Evolutionary conservation across 2,113 vertebrate species (phyloP).

Genomic region (Rhynchomys soricoides): DNA sequence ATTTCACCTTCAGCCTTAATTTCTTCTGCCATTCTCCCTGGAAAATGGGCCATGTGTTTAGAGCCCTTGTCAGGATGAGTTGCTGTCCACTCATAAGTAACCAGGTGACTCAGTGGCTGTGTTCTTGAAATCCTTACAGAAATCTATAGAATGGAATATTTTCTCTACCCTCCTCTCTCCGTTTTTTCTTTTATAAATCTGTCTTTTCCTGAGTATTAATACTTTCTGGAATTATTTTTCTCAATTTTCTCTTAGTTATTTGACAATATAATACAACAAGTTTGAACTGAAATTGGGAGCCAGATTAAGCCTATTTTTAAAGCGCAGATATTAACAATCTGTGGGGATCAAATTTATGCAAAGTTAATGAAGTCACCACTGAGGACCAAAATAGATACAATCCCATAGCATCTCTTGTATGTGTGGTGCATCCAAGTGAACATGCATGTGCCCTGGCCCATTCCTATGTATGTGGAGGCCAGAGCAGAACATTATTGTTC

Average conservation of each 20-base stretch:
- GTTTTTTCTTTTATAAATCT: neutral
- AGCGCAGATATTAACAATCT: neutral
- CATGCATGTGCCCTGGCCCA: neutral
- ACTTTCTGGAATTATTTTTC: neutral
- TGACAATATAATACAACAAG: neutral
- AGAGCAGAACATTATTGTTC: no score
- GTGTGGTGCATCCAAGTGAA: no score
- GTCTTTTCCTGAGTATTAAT: neutral
- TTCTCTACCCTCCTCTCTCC: neutral
- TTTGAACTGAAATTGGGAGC: neutral
- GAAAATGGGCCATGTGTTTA: neutral
- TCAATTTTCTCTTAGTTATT: neutral
- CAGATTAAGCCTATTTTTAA: conserved; percentile 7
- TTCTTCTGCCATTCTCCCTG: conserved; percentile 25
- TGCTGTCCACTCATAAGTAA: neutral
- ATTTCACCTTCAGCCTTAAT: conserved; percentile 48
- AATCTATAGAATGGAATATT: neutral
- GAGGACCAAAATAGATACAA: neutral
- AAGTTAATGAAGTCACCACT: neutral
- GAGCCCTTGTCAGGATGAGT: neutral
- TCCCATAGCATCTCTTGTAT: neutral
- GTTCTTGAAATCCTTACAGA: neutral
- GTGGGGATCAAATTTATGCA: neutral
- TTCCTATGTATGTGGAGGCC: neutral
- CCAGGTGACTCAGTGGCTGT: neutral